A percentile compares a stretch with the other conserved stretches of the same genome.
Evolutionary conservation across 2,888 invertebrate species (phyloP).

Genomic region (Microctonus brassicae): DNA sequence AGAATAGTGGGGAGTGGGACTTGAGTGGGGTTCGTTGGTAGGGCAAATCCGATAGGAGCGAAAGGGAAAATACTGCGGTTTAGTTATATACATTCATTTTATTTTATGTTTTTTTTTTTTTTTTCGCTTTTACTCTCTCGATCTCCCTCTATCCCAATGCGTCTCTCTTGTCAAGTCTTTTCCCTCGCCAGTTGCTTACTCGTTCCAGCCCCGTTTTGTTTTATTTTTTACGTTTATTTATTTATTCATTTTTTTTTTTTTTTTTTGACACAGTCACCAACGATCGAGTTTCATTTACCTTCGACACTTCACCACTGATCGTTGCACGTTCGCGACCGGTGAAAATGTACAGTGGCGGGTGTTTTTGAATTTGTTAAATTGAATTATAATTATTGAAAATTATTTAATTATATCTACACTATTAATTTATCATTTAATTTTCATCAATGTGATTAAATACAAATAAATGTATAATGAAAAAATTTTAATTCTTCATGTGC

Average conservation of each 20-base stretch:
- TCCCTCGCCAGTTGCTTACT: slow-evolving; percentile 60
- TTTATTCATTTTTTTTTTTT: slow-evolving; percentile 51
- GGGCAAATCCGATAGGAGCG: slow-evolving; percentile 56
- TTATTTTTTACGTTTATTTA: slow-evolving; percentile 46
- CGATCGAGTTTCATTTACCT: slow-evolving; percentile 66
- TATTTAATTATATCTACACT: no score
- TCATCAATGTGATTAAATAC: slow-evolving; percentile 12
- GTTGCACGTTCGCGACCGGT: slow-evolving; percentile 46
- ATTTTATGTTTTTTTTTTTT: slow-evolving; percentile 46
- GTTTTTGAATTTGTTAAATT: not conserved
- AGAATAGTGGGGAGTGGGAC: not conserved
- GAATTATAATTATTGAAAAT: no score
- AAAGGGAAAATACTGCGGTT: slow-evolving; percentile 67
- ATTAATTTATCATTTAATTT: not conserved
- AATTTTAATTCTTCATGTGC: slow-evolving; percentile 33
- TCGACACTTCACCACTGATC: slow-evolving; percentile 59
- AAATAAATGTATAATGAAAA: not conserved
- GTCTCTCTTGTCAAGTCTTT: slow-evolving; percentile 56
- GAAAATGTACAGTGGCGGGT: slow-evolving; percentile 36
- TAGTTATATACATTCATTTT: slow-evolving; percentile 51
- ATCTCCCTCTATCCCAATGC: slow-evolving; percentile 48
- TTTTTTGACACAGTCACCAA: slow-evolving; percentile 64
- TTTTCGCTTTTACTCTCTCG: slow-evolving; percentile 59
- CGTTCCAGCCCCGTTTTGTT: slow-evolving; percentile 53
- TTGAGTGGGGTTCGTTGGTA: slow-evolving; percentile 40